phyloP scores from a whole-genome alignment of 2,888 invertebrate species.

The Helicoverpa assulta region DNA sequence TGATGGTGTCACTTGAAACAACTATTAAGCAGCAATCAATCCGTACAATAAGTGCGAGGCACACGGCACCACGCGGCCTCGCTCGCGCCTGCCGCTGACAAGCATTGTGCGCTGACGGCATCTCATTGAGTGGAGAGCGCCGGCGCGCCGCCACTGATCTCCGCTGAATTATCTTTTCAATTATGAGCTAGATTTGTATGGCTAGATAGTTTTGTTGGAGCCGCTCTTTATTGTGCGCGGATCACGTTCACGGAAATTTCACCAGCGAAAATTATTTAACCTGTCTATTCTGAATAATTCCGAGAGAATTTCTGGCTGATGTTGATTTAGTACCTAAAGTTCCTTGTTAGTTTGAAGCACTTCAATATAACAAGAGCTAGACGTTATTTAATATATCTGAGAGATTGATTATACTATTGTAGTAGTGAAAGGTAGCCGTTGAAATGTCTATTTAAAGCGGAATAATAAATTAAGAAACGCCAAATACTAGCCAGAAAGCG shows the following conservation, averaged over 20 bases:
- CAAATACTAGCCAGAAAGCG: conserved; percentile 2
- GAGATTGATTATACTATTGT: neutral
- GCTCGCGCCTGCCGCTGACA: conserved; percentile 54
- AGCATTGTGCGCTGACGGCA: conserved; percentile 55
- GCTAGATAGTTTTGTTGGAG: conserved; percentile 36
- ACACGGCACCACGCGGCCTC: conserved; percentile 6
- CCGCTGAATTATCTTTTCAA: conserved; percentile 53
- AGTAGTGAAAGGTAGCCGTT: neutral
- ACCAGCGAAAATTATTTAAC: neutral
- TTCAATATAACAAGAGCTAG: neutral
- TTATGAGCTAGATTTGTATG: conserved; percentile 36
- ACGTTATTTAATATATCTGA: neutral
- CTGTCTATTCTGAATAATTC: neutral
- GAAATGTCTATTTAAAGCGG: neutral
- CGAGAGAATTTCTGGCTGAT: neutral
- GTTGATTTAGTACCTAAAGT: neutral
- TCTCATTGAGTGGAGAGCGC: conserved; percentile 45
- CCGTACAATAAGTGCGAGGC: conserved; percentile 5
- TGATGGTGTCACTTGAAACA: neutral
- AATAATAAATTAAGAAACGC: conserved; percentile 1
- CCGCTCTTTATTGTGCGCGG: conserved; percentile 15
- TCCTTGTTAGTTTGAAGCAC: neutral
- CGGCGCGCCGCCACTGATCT: conserved; percentile 37
- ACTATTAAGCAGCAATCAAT: conserved; percentile 25
- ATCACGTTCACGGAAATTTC: neutral